Evolutionary conservation across 2,888 invertebrate genomes (phyloP).

Genomic region (Leptinotarsa haldemani): DNA sequence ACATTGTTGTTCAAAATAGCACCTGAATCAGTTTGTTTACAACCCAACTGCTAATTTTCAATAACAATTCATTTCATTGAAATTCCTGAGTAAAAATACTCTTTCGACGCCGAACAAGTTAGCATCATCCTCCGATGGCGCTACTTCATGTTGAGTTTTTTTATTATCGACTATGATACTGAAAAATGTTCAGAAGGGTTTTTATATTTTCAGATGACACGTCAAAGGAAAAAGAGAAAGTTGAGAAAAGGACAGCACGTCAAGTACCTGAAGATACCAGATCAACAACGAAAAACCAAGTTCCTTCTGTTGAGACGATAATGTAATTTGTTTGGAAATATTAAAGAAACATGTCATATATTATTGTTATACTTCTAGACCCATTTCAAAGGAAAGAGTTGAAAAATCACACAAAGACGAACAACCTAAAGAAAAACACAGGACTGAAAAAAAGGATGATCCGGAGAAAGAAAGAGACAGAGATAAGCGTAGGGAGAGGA

Average conservation of each 20-base stretch:
- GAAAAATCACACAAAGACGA: conserved; percentile 65
- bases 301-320: conserved; percentile 46
- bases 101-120: too few species aligned
- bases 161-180: neutral
- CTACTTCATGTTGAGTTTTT: too few species aligned
- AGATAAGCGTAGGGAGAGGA: conserved; percentile 70
- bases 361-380: conserved; percentile 28
- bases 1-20: too few species aligned
- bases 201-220: conserved; percentile 43
- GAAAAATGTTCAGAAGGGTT: neutral
- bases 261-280: conserved; percentile 53
- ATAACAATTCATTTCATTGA: too few species aligned
- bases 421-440: conserved; percentile 66
- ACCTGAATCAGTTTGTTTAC: too few species aligned
- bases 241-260: conserved; percentile 55
- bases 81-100: too few species aligned
- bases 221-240: conserved; percentile 58
- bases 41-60: too few species aligned
- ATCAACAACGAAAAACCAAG: conserved; percentile 46
- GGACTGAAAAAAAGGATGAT: conserved; percentile 70
- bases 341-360: conserved; percentile 19
- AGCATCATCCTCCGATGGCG: too few species aligned
- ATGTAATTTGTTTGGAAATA: neutral
- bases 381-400: conserved; percentile 56
- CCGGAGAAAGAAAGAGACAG: conserved; percentile 75